These are phyloP conservation scores for Melinaea marsaeus DNA, from an alignment of 2,888 invertebrate genomes.

Conservation along the genomic window DNA sequence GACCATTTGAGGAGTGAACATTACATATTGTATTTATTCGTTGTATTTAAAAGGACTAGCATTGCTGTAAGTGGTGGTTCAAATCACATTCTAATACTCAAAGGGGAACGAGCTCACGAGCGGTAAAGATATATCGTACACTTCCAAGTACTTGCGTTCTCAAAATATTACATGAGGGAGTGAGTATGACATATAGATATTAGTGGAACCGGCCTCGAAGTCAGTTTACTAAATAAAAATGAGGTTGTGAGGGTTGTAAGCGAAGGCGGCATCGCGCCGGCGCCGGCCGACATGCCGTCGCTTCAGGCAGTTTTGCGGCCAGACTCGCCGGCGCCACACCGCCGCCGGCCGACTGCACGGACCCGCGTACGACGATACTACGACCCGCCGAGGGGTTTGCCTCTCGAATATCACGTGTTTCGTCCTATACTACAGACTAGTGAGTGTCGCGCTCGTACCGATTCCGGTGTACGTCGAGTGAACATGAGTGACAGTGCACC, in stretches of 20 bases:
- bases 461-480: constrained; percentile 36
- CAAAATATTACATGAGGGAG: constrained; percentile 73
- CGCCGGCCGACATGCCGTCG: constrained; percentile 61
- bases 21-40: not conserved
- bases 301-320: constrained; percentile 52
- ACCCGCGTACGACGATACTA: constrained; percentile 22
- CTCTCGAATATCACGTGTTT: constrained; percentile 32
- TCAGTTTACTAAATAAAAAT: constrained; percentile 77
- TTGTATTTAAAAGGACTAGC: constrained; percentile 9
- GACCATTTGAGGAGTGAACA: no score
- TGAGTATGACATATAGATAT: constrained; percentile 48
- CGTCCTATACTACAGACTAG: constrained; percentile 2
- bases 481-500: constrained; percentile 52
- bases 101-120: constrained; percentile 54
- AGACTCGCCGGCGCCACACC: constrained; percentile 69
- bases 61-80: constrained; percentile 35
- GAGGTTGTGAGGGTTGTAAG: constrained; percentile 66
- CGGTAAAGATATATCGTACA: constrained; percentile 56
- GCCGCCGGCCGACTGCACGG: constrained; percentile 46
- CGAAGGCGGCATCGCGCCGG: constrained; percentile 66
- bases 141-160: constrained; percentile 66
- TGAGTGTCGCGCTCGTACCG: constrained; percentile 11
- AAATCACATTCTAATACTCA: constrained; percentile 51
- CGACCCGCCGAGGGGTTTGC: constrained; percentile 33
- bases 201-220: constrained; percentile 75